Base-by-base conservation (phyloP, 2,113 vertebrate genomes). In the Gallinago media region DNA sequence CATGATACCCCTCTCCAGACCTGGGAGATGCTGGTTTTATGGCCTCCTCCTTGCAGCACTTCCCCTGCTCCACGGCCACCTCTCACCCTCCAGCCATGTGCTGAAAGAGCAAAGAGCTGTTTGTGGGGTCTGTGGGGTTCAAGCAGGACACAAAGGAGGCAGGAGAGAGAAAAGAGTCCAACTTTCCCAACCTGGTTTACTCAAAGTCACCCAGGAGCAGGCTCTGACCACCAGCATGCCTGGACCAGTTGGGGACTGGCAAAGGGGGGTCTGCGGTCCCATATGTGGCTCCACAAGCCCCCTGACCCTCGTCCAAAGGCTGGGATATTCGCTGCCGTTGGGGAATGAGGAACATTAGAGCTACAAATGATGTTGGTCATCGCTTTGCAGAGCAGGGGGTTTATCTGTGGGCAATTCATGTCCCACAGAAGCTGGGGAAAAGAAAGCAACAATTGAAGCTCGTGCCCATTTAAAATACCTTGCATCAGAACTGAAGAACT, bases 381-480 rank as follows among this genome's bases (percentile, higher is more conserved):
- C 65, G 4, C 83, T 91, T 40, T 71, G 89, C 62, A 59, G 86
- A 96, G 93, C 77, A 75, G 87, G 76, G 65, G 40, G 26, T 84
- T 93, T 96, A 67, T 88, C 91, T 85, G 29, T 75, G 92, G 76
- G 92, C 89, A 94, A 94, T 96, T 96, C 84, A 47, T 49, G 63
- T 77, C 92, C 88, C 61, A 38, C 29, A 91, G 88, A 97, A 92
- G 73, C 88, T 31, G 71, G 38, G 50, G 44, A 34, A 66, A 92
- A 91, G 65, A 94, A 90, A 89, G 94, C 86, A 52, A 13, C 96
- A 88, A 76, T 95, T 88, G 93, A 94, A 95, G 89, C 80, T 61
- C 12, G 3, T 83, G 84, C 76, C 81, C 84, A 94, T 92, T 98
- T 95, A 88, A 88, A 96, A 95, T 47, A 76, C 88, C 89, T 98